Evolutionary conservation across 2,888 invertebrate species (phyloP), one percentile per base, ranked within the genome.

Genomic region (Coenonympha arcania): DNA sequence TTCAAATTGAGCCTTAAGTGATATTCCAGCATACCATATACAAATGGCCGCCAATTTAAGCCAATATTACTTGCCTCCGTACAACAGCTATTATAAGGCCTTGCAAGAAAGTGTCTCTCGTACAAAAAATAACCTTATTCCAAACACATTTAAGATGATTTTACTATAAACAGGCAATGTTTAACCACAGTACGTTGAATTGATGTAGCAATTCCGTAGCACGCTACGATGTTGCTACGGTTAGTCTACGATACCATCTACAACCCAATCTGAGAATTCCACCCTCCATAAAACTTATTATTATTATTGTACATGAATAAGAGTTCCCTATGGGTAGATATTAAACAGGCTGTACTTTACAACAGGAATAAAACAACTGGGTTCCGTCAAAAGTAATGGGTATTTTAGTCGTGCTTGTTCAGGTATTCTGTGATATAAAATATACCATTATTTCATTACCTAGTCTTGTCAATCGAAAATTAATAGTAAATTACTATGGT

Each of bases 11-110:
- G 20, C 20, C 39, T 15, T 39, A 39, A 39, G 39, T 39, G 39
- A 39, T 39, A 39, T 39, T 39, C 15, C 24, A 39, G 15, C 15
- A 24, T 24, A 24, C 5, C 22, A 39, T 31, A 43, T 22, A 43
- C 22, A 46, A 43, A 51, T 54, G 46, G 53, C 22, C 34, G 53
- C 53, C 39, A 51, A 51, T 46, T 51, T 46, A 11, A 24, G 24
- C 33, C 40, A 40, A 48, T 48, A 48, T 41, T 48, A 34, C 34
- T 41, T 33, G 33, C 48, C 41, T 31, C 18, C 34, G 48, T 31
- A 48, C 47, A 48, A 41, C 47, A 48, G 34, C 41, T 48, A 48
- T 48, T 41, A 48, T 41, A 33, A 40, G 40, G 31, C 26, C 31
- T 40, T 20, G n/a, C 15, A 20, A 30, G 20, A 9, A 19, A 18